Evolutionary conservation across 1,140 invertebrate species (phyloP).

Genomic region (Notospermus geniculatus): DNA sequence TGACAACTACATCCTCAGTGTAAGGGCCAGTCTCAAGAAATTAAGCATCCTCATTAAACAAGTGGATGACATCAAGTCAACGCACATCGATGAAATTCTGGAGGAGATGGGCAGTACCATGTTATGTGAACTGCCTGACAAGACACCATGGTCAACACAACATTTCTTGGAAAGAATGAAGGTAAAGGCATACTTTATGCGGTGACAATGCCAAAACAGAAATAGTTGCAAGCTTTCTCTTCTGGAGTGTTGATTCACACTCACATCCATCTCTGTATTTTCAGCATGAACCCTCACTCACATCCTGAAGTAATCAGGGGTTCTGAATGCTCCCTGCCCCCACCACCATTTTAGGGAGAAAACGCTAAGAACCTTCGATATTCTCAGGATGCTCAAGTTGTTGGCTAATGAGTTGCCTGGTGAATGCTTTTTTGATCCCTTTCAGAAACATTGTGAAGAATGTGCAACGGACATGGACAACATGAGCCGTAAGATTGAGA

Average conservation of each 20-base stretch:
- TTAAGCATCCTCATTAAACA: slow-evolving; percentile 77
- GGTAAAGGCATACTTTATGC: too few relatives aligned
- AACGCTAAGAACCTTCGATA: too few relatives aligned
- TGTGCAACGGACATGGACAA: neutral
- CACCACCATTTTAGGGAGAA: too few relatives aligned
- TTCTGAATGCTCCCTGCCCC: too few relatives aligned
- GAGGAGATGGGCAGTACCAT: slow-evolving; percentile 78
- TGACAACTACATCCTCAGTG: slow-evolving; percentile 66
- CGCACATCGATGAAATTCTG: slow-evolving; percentile 81
- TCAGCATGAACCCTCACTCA: too few relatives aligned
- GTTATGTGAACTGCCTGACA: slow-evolving; percentile 71
- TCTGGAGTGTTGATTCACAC: too few relatives aligned
- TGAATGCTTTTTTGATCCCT: neutral
- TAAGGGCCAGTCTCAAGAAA: slow-evolving; percentile 70
- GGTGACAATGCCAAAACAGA: too few relatives aligned
- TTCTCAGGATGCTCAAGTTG: neutral
- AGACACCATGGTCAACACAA: too few relatives aligned
- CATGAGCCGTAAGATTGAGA: slow-evolving; percentile 66
- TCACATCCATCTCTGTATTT: too few relatives aligned
- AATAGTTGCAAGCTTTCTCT: too few relatives aligned
- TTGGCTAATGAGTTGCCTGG: neutral
- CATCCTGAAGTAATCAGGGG: too few relatives aligned
- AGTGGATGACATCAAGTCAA: slow-evolving; percentile 79
- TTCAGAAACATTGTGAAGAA: slow-evolving; percentile 8
- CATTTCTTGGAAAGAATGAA: too few relatives aligned